phyloP scores from a whole-genome alignment of 2,113 vertebrate genomes.

The Electrona antarctica region DNA sequence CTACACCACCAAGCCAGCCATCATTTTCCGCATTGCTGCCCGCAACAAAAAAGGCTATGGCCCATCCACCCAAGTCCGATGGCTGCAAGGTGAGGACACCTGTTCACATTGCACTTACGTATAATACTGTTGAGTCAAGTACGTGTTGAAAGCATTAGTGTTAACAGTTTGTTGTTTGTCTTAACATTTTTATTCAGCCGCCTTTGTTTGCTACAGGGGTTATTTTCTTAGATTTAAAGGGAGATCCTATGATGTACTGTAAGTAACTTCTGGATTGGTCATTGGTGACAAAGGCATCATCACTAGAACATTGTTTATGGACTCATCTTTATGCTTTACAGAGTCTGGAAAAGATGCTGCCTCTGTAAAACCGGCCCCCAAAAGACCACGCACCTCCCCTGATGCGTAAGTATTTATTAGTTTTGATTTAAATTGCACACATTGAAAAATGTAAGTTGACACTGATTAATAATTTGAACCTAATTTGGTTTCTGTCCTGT shows the following conservation, averaged over 20 bases:
- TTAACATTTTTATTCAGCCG: not conserved
- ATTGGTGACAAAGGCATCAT: too few species aligned
- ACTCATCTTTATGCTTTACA: slow-evolving; percentile 46
- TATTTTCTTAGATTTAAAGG: too few species aligned
- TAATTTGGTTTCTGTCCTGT: slow-evolving; percentile 35
- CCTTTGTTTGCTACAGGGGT: too few species aligned
- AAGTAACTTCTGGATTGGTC: too few species aligned
- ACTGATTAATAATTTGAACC: slow-evolving; percentile 29
- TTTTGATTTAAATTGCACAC: not conserved
- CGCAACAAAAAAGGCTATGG: slow-evolving; percentile 94
- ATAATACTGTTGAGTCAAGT: not conserved
- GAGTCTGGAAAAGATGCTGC: slow-evolving; percentile 89
- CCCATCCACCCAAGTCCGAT: slow-evolving; percentile 93
- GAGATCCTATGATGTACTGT: too few species aligned
- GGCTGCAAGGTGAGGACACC: slow-evolving; percentile 85
- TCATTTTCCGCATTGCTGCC: slow-evolving; percentile 93
- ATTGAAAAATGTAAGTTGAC: not conserved
- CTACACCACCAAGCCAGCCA: slow-evolving; percentile 93
- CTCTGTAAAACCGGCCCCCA: slow-evolving; percentile 84
- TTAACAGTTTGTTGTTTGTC: not conserved
- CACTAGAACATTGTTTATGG: not conserved
- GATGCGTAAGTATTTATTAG: slow-evolving; percentile 81
- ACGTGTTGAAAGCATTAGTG: not conserved
- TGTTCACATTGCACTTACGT: too few species aligned
- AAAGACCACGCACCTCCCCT: slow-evolving; percentile 87